Percentiles rank a stretch among this genome's conserved stretches.
Evolutionary conservation across 2,797 vertebrate species (phyloP).

Genomic region (Acipenser ruthenus): DNA sequence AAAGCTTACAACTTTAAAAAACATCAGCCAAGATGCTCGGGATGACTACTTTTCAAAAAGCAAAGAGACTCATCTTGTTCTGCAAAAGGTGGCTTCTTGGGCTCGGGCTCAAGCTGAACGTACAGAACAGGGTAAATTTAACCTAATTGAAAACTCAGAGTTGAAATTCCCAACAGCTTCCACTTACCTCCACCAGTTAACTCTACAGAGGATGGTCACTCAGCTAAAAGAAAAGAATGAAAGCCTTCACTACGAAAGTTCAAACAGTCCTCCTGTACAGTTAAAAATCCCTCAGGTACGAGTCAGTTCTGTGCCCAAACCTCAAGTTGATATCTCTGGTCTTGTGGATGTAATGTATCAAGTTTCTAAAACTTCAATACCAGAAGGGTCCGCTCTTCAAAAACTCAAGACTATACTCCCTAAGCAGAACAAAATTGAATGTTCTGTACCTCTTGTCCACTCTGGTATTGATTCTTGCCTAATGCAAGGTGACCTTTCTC

Average conservation of each 20-base stretch:
- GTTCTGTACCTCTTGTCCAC: slow-evolving; percentile 69
- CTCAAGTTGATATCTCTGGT: slow-evolving; percentile 72
- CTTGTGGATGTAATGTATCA: slow-evolving; percentile 80
- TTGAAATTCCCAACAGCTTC: slow-evolving; percentile 81
- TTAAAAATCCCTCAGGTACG: slow-evolving; percentile 98
- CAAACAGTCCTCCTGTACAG: slow-evolving; percentile 63
- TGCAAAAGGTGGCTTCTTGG: slow-evolving; percentile 94
- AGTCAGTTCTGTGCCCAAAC: slow-evolving; percentile 71
- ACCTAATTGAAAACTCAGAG: slow-evolving; percentile 79
- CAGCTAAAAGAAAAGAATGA: slow-evolving; percentile 77
- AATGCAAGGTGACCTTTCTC: slow-evolving; percentile 77
- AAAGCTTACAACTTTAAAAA: slow-evolving; percentile 71
- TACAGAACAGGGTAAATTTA: slow-evolving; percentile 80
- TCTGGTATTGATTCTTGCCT: slow-evolving; percentile 74
- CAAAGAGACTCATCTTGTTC: slow-evolving; percentile 81
- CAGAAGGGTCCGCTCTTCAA: slow-evolving; percentile 73
- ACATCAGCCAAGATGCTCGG: slow-evolving; percentile 68
- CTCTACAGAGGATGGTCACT: slow-evolving; percentile 80
- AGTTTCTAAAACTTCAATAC: slow-evolving; percentile 73
- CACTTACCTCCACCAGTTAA: slow-evolving; percentile 82
- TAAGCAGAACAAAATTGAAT: slow-evolving; percentile 77
- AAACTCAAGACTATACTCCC: slow-evolving; percentile 83
- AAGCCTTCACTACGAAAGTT: slow-evolving; percentile 64
- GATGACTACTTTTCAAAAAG: slow-evolving; percentile 76
- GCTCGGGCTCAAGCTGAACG: slow-evolving; percentile 78